phyloP scores from a whole-genome alignment of 2,113 vertebrate species.

The Lepus timidus region DNA sequence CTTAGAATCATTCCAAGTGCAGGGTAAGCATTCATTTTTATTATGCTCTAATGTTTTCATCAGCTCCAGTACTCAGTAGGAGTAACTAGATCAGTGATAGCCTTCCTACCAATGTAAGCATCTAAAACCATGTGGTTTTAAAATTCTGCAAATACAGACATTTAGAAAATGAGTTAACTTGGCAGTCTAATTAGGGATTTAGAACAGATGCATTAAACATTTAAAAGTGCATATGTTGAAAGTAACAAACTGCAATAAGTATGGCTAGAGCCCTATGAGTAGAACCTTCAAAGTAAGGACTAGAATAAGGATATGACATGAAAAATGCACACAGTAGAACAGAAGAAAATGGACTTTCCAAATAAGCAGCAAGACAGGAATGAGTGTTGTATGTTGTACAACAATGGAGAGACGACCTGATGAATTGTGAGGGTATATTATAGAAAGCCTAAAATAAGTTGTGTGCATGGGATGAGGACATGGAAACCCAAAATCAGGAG shows the following conservation, averaged over 20 bases:
- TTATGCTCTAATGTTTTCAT: background rate
- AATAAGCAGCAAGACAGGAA: background rate
- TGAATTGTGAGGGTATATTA: background rate
- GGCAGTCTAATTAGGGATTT: background rate
- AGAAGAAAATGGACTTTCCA: background rate
- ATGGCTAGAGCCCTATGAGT: background rate
- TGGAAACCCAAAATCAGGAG: background rate
- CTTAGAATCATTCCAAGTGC: background rate
- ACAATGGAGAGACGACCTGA: background rate
- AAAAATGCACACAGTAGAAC: background rate
- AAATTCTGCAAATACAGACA: background rate
- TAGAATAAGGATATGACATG: background rate
- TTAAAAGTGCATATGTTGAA: conserved; percentile 10
- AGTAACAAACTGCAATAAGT: background rate
- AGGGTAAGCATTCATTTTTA: background rate
- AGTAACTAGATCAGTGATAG: background rate
- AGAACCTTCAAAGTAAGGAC: background rate
- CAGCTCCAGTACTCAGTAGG: background rate
- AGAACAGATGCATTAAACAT: background rate
- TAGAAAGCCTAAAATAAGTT: background rate
- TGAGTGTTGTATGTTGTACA: background rate
- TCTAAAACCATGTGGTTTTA: conserved; percentile 23
- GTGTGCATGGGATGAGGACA: background rate
- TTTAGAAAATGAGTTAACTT: background rate
- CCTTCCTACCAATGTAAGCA: background rate